Evolutionary conservation across 2,113 vertebrate species (phyloP).

Genomic region (Epinephelus fuscoguttatus): DNA sequence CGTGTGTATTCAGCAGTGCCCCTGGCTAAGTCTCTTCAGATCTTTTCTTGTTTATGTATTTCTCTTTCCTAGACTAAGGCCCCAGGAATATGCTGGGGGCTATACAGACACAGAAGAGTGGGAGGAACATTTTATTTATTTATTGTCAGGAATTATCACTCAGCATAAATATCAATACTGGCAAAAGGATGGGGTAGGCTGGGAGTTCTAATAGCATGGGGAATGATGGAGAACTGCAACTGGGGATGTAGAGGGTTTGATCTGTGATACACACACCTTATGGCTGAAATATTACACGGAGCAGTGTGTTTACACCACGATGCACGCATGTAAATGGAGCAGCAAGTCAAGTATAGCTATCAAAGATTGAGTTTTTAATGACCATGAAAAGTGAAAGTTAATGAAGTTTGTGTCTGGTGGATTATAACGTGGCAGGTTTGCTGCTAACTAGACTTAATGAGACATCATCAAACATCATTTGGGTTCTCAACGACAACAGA

Average conservation of each 20-base stretch:
- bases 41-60: slow-evolving; percentile 83
- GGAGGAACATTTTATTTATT: slow-evolving; percentile 92
- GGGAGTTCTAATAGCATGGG: slow-evolving; percentile 82
- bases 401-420: not conserved
- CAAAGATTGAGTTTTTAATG: not conserved
- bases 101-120: slow-evolving; percentile 90
- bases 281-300: not conserved
- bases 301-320: not conserved
- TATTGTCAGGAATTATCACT: slow-evolving; percentile 91
- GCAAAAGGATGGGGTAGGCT: slow-evolving; percentile 89
- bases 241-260: slow-evolving; percentile 63
- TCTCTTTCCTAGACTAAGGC: slow-evolving; percentile 83
- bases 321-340: not conserved
- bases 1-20: slow-evolving; percentile 81
- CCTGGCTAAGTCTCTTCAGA: slow-evolving; percentile 83
- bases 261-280: slow-evolving; percentile 4
- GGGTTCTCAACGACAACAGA: not conserved
- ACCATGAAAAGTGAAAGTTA: not conserved
- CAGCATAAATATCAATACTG: slow-evolving; percentile 92
- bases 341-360: not conserved
- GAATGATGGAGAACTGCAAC: slow-evolving; percentile 79
- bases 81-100: slow-evolving; percentile 89
- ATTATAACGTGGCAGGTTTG: not conserved
- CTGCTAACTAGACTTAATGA: not conserved
- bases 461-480: slow-evolving; percentile 1